Evolutionary conservation across 2,888 invertebrate genomes (phyloP).

Genomic region (Therioaphis trifolii): DNA sequence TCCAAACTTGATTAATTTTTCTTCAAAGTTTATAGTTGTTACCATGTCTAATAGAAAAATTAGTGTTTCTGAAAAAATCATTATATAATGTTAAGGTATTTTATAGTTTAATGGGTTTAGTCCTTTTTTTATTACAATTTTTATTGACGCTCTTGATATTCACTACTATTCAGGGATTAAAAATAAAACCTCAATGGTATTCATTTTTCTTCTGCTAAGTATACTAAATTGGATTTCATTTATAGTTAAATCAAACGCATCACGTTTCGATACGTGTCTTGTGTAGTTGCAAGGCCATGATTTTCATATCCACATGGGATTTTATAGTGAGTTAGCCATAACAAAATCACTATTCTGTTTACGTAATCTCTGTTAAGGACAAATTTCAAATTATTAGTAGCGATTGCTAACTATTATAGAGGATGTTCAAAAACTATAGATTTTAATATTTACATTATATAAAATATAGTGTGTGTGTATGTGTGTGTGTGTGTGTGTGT

Average conservation of each 20-base stretch:
- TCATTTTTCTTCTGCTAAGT: slow-evolving; percentile 15
- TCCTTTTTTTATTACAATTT: not conserved
- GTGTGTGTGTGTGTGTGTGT: no score
- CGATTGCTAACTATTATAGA: not conserved
- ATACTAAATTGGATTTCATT: slow-evolving; percentile 42
- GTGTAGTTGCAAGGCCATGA: slow-evolving; percentile 40
- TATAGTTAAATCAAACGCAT: slow-evolving; percentile 41
- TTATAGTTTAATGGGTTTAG: not conserved
- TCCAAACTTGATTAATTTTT: no score
- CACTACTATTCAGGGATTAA: slow-evolving; percentile 12
- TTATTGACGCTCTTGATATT: slow-evolving; percentile 17
- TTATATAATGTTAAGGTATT: slow-evolving; percentile 10
- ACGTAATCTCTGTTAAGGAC: slow-evolving; percentile 48
- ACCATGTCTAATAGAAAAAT: no score
- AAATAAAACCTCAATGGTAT: slow-evolving; percentile 1
- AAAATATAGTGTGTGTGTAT: no score
- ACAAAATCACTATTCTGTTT: slow-evolving; percentile 46
- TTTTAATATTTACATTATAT: no score
- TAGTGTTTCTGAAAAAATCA: not conserved
- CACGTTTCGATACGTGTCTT: slow-evolving; percentile 29
- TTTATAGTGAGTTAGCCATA: slow-evolving; percentile 12
- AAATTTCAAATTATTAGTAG: slow-evolving; percentile 44
- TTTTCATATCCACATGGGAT: slow-evolving; percentile 53
- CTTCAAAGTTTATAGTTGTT: no score
- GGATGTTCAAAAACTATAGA: not conserved